Conservation (phyloP, 2,888 invertebrate genomes). For the Stenotaenia linearis region DNA sequence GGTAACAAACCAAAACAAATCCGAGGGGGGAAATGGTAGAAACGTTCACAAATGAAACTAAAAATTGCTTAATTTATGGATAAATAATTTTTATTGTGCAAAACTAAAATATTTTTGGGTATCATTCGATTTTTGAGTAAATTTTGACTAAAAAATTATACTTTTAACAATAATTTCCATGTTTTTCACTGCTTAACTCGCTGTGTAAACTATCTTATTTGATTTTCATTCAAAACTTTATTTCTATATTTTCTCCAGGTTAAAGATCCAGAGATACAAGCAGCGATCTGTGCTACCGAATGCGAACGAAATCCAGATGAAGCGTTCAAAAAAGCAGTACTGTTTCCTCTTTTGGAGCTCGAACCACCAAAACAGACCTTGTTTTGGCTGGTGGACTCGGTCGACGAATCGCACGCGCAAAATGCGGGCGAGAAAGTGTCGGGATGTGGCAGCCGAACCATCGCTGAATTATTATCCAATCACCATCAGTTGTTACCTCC, state of each 20-base stretch:
- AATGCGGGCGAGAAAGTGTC: constrained; percentile 28
- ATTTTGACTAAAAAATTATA: too few relatives aligned
- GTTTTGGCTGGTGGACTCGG: constrained; percentile 82
- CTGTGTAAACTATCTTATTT: too few relatives aligned
- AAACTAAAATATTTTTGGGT: too few relatives aligned
- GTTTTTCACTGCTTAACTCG: too few relatives aligned
- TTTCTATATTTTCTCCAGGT: background rate
- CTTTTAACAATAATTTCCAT: too few relatives aligned
- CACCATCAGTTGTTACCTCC: constrained; percentile 87
- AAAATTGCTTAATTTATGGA: too few relatives aligned
- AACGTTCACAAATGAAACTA: too few relatives aligned
- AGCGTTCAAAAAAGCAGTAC: constrained; percentile 77
- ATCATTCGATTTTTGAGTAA: too few relatives aligned
- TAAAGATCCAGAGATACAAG: constrained; percentile 73
- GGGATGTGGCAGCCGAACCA: constrained; percentile 57
- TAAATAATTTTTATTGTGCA: too few relatives aligned
- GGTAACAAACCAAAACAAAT: background rate
- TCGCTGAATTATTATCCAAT: constrained; percentile 76
- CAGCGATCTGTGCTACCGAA: constrained; percentile 69
- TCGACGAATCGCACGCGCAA: constrained; percentile 62
- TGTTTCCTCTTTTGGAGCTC: constrained; percentile 79
- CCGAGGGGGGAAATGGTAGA: background rate
- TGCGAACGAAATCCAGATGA: constrained; percentile 85
- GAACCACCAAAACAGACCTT: constrained; percentile 74
- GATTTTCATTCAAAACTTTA: background rate